These are phyloP conservation scores for Stenopsyche tienmushanensis DNA, from an alignment of 1,140 invertebrate species.

Conservation along the genomic window DNA sequence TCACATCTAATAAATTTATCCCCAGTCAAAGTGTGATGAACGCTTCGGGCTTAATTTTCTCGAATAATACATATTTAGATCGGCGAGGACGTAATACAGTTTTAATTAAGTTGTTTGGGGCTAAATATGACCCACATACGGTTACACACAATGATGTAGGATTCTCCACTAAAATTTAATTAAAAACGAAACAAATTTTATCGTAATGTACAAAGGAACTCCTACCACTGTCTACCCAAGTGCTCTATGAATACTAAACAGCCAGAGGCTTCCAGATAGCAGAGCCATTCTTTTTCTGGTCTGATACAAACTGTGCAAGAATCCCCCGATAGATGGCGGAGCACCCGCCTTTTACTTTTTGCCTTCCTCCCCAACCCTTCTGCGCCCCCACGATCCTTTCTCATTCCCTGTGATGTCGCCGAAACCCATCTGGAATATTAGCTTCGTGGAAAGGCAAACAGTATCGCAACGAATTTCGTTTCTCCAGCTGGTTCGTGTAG, in stretches of 20 bases:
- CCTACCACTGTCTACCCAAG: constrained; percentile 4
- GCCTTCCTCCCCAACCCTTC: constrained; percentile 8
- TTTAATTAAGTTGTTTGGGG: no score
- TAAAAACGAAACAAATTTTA: constrained; percentile 41
- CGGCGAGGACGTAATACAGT: no score
- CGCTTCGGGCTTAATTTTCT: no score
- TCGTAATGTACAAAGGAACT: constrained; percentile 27
- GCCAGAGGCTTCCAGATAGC: constrained; percentile 22
- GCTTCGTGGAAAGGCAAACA: constrained; percentile 21
- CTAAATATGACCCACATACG: no score
- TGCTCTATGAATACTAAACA: constrained; percentile 37
- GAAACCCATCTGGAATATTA: constrained; percentile 27
- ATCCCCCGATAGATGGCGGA: constrained; percentile 18
- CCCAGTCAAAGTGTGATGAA: no score
- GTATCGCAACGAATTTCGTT: constrained; percentile 2
- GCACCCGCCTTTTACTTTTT: constrained; percentile 5
- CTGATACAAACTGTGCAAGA: constrained; percentile 22
- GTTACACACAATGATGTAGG: no score
- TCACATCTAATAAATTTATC: no score
- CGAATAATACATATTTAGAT: no score
- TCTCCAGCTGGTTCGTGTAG: neutral
- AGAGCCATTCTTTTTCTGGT: constrained; percentile 19
- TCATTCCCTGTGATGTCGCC: neutral
- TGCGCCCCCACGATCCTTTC: neutral
- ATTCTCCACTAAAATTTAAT: constrained; percentile 36